Conservation (phyloP, 2,888 invertebrate species). For the Yponomeuta plumbellus region DNA sequence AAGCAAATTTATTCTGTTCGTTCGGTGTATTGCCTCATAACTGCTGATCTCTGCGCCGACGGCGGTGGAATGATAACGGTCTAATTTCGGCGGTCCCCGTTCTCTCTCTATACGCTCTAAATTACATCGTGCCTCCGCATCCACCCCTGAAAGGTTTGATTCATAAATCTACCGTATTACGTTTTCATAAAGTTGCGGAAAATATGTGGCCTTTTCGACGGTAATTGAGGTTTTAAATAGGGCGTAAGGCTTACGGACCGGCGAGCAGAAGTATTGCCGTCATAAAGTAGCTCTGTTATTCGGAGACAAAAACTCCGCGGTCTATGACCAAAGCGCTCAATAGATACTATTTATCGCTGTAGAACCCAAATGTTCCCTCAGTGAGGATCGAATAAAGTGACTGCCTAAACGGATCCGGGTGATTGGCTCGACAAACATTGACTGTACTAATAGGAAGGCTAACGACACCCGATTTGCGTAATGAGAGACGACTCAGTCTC, state of each 20-base stretch:
- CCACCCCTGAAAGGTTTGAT: conserved; percentile 72
- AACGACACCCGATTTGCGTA: conserved; percentile 67
- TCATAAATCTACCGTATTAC: conserved; percentile 69
- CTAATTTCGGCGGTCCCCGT: conserved; percentile 63
- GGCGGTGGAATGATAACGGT: conserved; percentile 71
- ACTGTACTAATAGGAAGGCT: conserved; percentile 67
- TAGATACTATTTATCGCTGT: not conserved
- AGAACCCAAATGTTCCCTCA: not conserved
- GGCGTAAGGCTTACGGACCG: not conserved
- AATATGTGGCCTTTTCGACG: conserved; percentile 53
- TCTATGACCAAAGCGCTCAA: not conserved
- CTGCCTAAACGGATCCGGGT: conserved; percentile 29
- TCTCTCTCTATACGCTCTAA: conserved; percentile 56
- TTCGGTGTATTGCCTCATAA: conserved; percentile 71
- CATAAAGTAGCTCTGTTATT: not conserved
- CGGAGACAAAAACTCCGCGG: not conserved
- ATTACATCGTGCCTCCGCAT: conserved; percentile 67
- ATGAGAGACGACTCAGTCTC: conserved; percentile 54
- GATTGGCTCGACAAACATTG: conserved; percentile 67
- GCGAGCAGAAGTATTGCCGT: not conserved
- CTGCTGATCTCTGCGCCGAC: conserved; percentile 69
- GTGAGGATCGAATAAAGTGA: not conserved
- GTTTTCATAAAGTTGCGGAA: conserved; percentile 68
- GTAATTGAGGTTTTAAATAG: conserved; percentile 44
- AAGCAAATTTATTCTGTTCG: conserved; percentile 73